Evolutionary conservation across 2,797 vertebrate genomes (phyloP).

Genomic region (Poeciliopsis paucimaculata): DNA sequence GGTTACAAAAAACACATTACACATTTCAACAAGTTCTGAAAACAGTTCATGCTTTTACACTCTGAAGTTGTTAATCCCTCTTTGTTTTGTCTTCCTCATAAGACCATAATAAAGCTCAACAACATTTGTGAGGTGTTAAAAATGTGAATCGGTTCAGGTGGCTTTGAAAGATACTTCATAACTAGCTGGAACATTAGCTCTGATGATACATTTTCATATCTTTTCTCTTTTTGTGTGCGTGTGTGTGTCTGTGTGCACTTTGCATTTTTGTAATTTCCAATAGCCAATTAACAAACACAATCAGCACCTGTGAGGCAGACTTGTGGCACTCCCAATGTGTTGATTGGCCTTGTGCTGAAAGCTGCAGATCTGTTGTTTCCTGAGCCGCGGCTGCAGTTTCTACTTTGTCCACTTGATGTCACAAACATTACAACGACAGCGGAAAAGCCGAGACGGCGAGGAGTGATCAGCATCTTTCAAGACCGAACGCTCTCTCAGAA

Average conservation of each 20-base stretch:
- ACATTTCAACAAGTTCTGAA: not conserved
- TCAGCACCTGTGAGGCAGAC: not conserved
- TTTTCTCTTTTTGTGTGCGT: not conserved
- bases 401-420: constrained; percentile 82
- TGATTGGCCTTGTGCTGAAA: constrained; percentile 17
- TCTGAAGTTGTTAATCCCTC: not conserved
- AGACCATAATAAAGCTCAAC: not conserved
- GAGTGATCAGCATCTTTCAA: constrained; percentile 1
- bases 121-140: not conserved
- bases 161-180: not conserved
- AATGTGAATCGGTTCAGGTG: not conserved
- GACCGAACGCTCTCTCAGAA: constrained; percentile 13
- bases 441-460: constrained; percentile 9
- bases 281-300: not conserved
- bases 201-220: not conserved
- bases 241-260: not conserved
- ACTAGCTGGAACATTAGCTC: not conserved
- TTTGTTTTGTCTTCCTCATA: not conserved
- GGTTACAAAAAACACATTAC: not conserved
- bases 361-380: not conserved
- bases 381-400: constrained; percentile 69
- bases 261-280: not conserved
- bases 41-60: not conserved
- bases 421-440: constrained; percentile 77
- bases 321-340: not conserved